Base-by-base conservation (phyloP, 2,113 vertebrate genomes). In the Abramis brama region DNA sequence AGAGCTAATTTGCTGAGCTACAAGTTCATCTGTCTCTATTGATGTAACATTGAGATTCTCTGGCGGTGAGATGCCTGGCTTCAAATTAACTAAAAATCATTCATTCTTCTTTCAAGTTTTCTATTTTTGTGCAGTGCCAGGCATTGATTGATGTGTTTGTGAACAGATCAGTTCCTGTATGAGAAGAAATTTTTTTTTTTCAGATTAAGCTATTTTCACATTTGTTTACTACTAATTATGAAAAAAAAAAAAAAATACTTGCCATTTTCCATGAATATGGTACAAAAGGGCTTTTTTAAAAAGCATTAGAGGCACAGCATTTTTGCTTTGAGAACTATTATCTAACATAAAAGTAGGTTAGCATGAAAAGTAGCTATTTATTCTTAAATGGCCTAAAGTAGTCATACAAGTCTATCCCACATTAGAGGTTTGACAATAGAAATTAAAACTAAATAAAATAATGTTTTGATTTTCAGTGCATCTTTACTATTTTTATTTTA, bases 21-120 rank as follows among this genome's bases (percentile, higher is more conserved):
- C 66, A 83, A 85, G 89, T 89, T 90, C 76, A 90, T 90, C 86
- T 71, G 76, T 86, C 82, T 88, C 80, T 87, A 83, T 90, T 13
- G 82, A 91, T 81, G 81, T 8, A 73, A 79, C 52, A 74, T 76
- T 85, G 78, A 60, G 59, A 79, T 85, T 33, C 87, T 81, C 85
- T 76, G 75, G 50, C 64, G 3, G 45, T 50, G 33, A 80, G 85
- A 82, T 71, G 84, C 79, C 84, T 6, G 39, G 76, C 27, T 78
- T 83, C 23, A 85, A 79, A 86, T 88, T 79, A 82, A 86, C 84
- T 81, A 84, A 77, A 89, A 81, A 86, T 86, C 25, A 30, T 33
- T 88, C 75, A 27, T 75, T 77, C 75, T 64, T 21, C 13, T 52
- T 60, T 70, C 75, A 43, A 7, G 19, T 52, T 23, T 57, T 47